These are phyloP conservation scores for Xiphophorus birchmanni DNA, from an alignment of 2,797 vertebrate genomes.

Conservation along the genomic window DNA sequence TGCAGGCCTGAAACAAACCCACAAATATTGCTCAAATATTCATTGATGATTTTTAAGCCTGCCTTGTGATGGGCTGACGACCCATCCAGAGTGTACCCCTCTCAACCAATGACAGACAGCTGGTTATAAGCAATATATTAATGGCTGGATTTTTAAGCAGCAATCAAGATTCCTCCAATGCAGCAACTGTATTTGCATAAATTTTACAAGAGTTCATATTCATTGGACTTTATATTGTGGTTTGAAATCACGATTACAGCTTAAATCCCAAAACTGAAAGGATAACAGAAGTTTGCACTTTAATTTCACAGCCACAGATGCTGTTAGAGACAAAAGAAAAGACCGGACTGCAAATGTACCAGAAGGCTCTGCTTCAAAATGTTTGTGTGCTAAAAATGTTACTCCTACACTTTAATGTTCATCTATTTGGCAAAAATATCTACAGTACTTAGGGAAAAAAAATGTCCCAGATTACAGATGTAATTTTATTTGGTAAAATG, in stretches of 20 bases:
- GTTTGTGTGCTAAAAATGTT: not conserved
- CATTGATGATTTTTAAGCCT: not conserved
- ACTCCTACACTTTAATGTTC: not conserved
- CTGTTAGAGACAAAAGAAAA: not conserved
- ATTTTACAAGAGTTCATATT: not conserved
- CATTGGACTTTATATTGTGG: not conserved
- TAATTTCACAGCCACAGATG: not conserved
- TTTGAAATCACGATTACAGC: not conserved
- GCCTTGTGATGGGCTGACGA: too few species aligned
- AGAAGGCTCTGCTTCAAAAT: not conserved
- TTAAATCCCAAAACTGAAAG: not conserved
- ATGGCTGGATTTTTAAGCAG: not conserved
- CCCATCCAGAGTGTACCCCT: too few species aligned
- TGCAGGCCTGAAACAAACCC: not conserved
- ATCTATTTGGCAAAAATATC: not conserved
- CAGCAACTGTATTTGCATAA: not conserved
- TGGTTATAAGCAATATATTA: not conserved
- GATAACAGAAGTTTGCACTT: not conserved
- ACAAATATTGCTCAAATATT: not conserved
- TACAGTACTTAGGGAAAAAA: not conserved
- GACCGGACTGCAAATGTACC: not conserved
- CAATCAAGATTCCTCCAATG: not conserved
- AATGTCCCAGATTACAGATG: not conserved
- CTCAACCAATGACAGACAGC: not conserved
- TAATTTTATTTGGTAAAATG: not conserved